phyloP scores from a whole-genome alignment of 2,797 vertebrate genomes.

The Tadarida brasiliensis region DNA sequence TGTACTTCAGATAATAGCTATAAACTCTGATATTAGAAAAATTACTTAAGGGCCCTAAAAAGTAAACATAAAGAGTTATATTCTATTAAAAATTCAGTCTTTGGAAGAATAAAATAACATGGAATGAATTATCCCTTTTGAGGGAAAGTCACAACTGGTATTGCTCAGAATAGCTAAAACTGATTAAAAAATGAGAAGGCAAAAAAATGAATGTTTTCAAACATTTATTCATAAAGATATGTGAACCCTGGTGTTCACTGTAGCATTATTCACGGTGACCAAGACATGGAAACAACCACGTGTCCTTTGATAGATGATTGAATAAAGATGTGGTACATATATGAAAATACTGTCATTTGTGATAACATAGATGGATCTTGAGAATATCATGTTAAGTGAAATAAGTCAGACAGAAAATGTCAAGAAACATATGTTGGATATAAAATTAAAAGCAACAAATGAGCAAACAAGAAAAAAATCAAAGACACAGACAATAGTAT shows the following conservation, averaged over 20 bases:
- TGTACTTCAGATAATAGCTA: neutral
- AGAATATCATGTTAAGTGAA: too few relatives aligned
- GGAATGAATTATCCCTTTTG: neutral
- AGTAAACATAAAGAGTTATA: neutral
- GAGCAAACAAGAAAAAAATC: neutral
- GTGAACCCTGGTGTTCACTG: too few relatives aligned
- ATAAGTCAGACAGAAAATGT: too few relatives aligned
- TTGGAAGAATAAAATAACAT: neutral
- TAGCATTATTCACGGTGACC: too few relatives aligned
- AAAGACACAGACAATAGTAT: neutral
- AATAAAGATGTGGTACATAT: too few relatives aligned
- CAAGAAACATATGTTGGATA: too few relatives aligned
- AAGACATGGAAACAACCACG: too few relatives aligned
- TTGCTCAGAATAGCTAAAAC: neutral
- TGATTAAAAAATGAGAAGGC: neutral
- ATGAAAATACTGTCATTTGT: too few relatives aligned
- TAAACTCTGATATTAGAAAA: neutral
- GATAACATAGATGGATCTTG: too few relatives aligned
- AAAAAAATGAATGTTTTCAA: neutral
- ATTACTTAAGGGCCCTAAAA: neutral
- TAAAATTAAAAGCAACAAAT: too few relatives aligned
- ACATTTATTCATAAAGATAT: too few relatives aligned
- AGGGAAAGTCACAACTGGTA: neutral
- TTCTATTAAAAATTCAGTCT: neutral
- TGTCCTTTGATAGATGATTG: too few relatives aligned